phyloP scores from a whole-genome alignment of 1,140 invertebrate species.

The Hesperophylax magnus region DNA sequence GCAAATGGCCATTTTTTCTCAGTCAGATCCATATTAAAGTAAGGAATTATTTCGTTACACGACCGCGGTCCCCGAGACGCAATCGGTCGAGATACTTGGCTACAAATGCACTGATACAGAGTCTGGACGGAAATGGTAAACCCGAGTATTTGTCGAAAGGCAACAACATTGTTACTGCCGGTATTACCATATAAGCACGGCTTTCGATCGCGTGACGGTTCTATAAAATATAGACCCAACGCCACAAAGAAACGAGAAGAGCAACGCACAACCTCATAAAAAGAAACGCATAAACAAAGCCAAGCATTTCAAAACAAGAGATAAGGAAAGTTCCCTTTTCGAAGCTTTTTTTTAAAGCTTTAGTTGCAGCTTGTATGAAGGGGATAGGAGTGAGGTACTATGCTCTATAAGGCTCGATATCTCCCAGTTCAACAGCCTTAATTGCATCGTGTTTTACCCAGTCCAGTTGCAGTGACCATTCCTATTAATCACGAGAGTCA shows the following conservation, averaged over 20 bases:
- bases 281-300: too few species aligned
- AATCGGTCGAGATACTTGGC: background rate
- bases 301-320: too few species aligned
- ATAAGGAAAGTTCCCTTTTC: background rate
- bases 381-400: background rate
- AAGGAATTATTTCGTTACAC: background rate
- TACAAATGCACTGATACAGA: background rate
- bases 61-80: background rate
- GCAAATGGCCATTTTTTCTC: too few species aligned
- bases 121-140: constrained; percentile 8
- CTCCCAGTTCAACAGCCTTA: constrained; percentile 17
- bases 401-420: constrained; percentile 20
- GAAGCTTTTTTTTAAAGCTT: background rate
- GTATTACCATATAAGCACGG: constrained; percentile 26
- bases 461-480: constrained; percentile 1
- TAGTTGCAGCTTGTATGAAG: background rate
- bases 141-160: constrained; percentile 30
- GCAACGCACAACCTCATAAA: background rate
- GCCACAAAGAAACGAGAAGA: background rate
- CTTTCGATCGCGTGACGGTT: constrained; percentile 15
- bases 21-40: background rate
- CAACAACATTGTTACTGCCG: constrained; percentile 25
- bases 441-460: background rate
- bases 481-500: constrained; percentile 7
- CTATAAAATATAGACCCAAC: constrained; percentile 13